Base-by-base conservation (phyloP, 2,113 vertebrate species). In the Caranx ignobilis region DNA sequence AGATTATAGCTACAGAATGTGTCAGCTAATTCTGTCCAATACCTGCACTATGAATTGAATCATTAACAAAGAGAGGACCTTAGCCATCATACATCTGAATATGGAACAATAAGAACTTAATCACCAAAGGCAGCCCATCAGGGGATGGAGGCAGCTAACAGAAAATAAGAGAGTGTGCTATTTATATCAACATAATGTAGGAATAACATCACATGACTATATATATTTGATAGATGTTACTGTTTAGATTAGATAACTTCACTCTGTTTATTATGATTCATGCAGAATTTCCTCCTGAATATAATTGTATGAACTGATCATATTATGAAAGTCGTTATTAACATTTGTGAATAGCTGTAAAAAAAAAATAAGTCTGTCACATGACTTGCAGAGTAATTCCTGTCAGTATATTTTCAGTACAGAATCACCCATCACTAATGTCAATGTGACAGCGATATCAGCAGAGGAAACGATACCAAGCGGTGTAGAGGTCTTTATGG, bases 1-100 rank as follows among this genome's bases (percentile, higher is more conserved):
- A 79, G 66, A 84, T 77, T 84, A 77, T 16, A 15, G 45, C 60
- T 39, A 37, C 37, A 43, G 34, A 69, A 79, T 19, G 55, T 69
- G 18, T 50, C 72, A 80, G 63, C 37, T 78, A 67, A 80, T 71
- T 31, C 39, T 62, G 39, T 66, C 70, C 52, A 50, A 48, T 61
- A 61, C 18, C 52, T 69, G 9, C 4, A 19, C 31, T 48, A 12
- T 65, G 55, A 67, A 73, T 68, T 34, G 65, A 26, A 68, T 72
- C 4, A 11, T 50, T 18, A 71, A 15, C 56, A 86, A 21, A 69
- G 62, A 71, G 34, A 59, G 31, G 26, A 41, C 10, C 39, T 39
- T 21, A 76, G 18, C 61, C 75, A 48, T 77, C 82, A 63, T 45
- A 18, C 21, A 57, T 67, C 26, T 74, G 21, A 41, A 5, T 34